Evolutionary conservation across 2,797 vertebrate genomes (phyloP).

Genomic region (Emydoidea blandingii): DNA sequence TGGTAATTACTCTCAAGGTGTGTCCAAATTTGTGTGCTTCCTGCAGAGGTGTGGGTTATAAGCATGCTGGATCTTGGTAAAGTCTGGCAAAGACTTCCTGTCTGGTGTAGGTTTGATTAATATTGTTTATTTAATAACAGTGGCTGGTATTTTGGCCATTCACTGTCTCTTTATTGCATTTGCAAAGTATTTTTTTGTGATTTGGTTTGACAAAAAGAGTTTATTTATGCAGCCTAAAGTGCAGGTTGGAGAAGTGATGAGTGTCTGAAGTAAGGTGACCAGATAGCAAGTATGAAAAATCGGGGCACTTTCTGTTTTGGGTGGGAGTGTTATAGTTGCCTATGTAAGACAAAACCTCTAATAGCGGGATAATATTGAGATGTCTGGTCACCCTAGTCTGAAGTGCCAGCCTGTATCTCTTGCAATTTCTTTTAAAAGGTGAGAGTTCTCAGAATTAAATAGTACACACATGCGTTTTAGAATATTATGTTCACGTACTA

Average conservation of each 20-base stretch:
- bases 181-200: neutral
- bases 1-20: neutral
- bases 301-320: neutral
- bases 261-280: neutral
- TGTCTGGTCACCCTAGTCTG: neutral
- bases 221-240: neutral
- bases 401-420: neutral
- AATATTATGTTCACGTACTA: neutral
- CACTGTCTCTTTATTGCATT: neutral
- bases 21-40: neutral
- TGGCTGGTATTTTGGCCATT: neutral
- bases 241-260: rapidly evolving
- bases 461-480: neutral
- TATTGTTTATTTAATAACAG: neutral
- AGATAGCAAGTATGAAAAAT: neutral
- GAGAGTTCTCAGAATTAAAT: neutral
- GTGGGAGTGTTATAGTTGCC: neutral
- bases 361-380: neutral
- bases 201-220: neutral
- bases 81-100: neutral
- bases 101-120: constrained; percentile 11
- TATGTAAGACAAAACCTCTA: neutral
- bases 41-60: neutral
- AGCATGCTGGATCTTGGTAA: rapidly evolving
- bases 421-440: neutral